phyloP scores from a whole-genome alignment of 2,113 vertebrate genomes.

The Brienomyrus longianalis region DNA sequence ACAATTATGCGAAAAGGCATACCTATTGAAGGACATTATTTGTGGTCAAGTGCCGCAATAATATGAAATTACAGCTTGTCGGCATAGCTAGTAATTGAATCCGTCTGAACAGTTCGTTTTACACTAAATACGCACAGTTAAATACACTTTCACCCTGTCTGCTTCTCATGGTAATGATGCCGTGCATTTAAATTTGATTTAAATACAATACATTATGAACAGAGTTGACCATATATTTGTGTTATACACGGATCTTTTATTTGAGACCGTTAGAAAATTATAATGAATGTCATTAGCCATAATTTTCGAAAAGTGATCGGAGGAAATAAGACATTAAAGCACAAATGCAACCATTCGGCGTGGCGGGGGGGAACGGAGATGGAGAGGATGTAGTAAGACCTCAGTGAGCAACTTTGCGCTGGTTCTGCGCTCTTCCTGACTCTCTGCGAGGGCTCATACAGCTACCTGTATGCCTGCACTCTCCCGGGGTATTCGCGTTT shows the following conservation, averaged over 20 bases:
- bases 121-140: background rate
- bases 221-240: background rate
- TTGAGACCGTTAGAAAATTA: background rate
- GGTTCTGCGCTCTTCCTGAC: background rate
- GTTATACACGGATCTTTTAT: background rate
- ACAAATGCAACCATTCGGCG: background rate
- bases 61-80: background rate
- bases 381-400: background rate
- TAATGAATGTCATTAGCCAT: background rate
- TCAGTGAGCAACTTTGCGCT: background rate
- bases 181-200: background rate
- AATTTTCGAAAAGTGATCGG: background rate
- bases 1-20: background rate
- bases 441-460: background rate
- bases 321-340: background rate
- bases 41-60: background rate
- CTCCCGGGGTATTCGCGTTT: background rate
- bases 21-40: background rate
- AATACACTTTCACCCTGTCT: background rate
- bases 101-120: background rate
- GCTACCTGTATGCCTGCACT: background rate
- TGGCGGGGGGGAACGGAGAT: background rate
- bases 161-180: background rate
- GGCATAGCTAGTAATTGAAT: background rate
- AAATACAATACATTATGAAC: background rate